Base-by-base conservation (phyloP, 1,140 invertebrate genomes). In the Zelostemma sp. region DNA sequence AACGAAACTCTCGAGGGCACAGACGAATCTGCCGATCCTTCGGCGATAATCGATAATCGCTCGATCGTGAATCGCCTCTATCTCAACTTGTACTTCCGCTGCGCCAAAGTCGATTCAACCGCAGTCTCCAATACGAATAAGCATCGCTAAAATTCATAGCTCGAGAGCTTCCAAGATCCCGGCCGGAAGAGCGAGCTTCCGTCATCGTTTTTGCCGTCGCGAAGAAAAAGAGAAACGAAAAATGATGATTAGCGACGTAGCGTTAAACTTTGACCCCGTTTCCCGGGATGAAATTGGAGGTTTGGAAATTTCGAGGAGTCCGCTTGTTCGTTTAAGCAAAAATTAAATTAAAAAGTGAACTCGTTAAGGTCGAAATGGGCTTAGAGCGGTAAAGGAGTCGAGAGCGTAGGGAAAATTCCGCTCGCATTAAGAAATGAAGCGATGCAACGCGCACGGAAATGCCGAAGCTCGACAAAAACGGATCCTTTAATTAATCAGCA, bases 401-500 rank as follows among this genome's bases (percentile, higher is more conserved):
- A n/a, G n/a, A n/a, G n/a, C n/a, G n/a, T n/a, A n/a, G n/a, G n/a
- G n/a, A n/a, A n/a, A n/a, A n/a, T n/a, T n/a, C n/a, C n/a, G n/a
- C n/a, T n/a, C 53, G 53, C 65, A 62, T 64, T 68, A 68, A 40
- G 58, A 55, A 68, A 46, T 53, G 53, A 49, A 8, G 47, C 57
- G 65, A 61, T 64, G 61, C 49, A 14, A 16, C 15, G 16, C 38
- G 31, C 33, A 55, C 33, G 21, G 49, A 58, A 61, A 15, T 45
- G 45, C 33, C 49, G 41, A 31, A 50, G 51, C 58, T 66, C 66
- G 56, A 66, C 62, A n/a, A 65, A 71, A 71, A 66, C 61, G 54
- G 59, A 71, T 71, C 59, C 61, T 57, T 71, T 71, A 71, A 71
- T 66, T 71, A 71, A 71, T 70, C 61, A 71, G 62, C 53, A 69